Evolutionary conservation across 2,797 vertebrate species (phyloP), one percentile per base, ranked within the genome.

Genomic region (Phoxinus dragarum): DNA sequence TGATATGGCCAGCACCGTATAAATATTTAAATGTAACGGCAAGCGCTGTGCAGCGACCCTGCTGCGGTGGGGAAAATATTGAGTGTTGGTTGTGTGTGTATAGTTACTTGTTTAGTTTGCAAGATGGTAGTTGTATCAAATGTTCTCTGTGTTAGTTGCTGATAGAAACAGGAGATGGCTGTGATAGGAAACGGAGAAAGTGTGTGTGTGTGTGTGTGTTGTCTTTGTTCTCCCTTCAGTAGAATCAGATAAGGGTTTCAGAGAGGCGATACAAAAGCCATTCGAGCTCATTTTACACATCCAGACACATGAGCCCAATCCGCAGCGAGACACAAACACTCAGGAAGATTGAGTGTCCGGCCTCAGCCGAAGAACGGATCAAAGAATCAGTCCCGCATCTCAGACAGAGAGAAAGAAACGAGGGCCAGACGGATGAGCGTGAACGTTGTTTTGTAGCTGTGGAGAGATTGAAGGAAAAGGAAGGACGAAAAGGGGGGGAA

Each of bases 241-340:
- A n/a, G 83, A 68, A 84, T 84, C 83, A 78, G 83, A 84, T 84
- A 84, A 84, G 66, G 64, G 66, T 84, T 84, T 78, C 74, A 44
- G 74, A 78, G 82, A 34, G 38, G 38, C 69, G 83, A 84, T 71
- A 78, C 83, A 21, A 78, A 81, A 69, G 64, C 79, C 66, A 81
- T 81, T 40, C 47, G 12, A 81, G 74, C 74, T 84, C 66, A 78
- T 84, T 84, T 84, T 78, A 84, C 83, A 84, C 83, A 78, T 78
- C 74, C 75, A 84, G 83, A 84, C 66, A 84, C 75, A 84, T 23
- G 38, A 77, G 66, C 64, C 75, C 66, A 69, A 84, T 84, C 74
- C 75, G 44, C 83, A 84, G 47, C 19, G n/a, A 84, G 75, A 84
- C 83, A 78, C 82, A 84, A 71, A 84, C 83, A 84, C 82, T 84